Conservation (phyloP, 1,140 invertebrate species). For the Mercenaria mercenaria region DNA sequence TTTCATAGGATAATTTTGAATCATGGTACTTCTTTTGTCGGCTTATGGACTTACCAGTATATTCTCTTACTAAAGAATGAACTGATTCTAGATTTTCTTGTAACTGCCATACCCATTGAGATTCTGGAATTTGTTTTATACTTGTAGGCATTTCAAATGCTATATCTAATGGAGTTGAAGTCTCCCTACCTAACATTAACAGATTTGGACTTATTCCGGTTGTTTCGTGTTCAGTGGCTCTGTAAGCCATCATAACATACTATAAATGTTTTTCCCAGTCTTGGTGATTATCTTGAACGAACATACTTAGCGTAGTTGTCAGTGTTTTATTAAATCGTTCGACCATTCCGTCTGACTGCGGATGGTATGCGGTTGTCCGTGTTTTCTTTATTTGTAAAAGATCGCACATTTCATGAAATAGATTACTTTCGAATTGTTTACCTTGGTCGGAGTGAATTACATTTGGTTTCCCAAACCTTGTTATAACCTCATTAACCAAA, state of each 20-base stretch:
- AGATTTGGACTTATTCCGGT: conserved; percentile 68
- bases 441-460: conserved; percentile 69
- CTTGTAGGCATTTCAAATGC: conserved; percentile 34
- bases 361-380: conserved; percentile 70
- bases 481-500: conserved; percentile 62
- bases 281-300: conserved; percentile 53
- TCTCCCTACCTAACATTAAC: conserved; percentile 68
- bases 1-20: conserved; percentile 42
- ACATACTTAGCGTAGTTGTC: conserved; percentile 69
- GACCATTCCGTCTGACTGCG: conserved; percentile 70
- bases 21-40: conserved; percentile 61
- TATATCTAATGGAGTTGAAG: conserved; percentile 52
- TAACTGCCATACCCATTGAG: conserved; percentile 46
- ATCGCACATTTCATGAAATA: conserved; percentile 68
- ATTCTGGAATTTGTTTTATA: neutral
- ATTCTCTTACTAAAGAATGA: conserved; percentile 17
- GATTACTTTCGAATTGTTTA: conserved; percentile 67
- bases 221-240: conserved; percentile 53
- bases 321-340: conserved; percentile 72
- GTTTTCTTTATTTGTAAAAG: conserved; percentile 68
- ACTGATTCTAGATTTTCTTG: conserved; percentile 44
- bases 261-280: conserved; percentile 74
- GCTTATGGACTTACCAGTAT: neutral
- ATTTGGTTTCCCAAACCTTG: conserved; percentile 62
- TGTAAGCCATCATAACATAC: conserved; percentile 55